Evolutionary conservation across 2,113 vertebrate species (phyloP).

Genomic region (Dolichotis patagonum): DNA sequence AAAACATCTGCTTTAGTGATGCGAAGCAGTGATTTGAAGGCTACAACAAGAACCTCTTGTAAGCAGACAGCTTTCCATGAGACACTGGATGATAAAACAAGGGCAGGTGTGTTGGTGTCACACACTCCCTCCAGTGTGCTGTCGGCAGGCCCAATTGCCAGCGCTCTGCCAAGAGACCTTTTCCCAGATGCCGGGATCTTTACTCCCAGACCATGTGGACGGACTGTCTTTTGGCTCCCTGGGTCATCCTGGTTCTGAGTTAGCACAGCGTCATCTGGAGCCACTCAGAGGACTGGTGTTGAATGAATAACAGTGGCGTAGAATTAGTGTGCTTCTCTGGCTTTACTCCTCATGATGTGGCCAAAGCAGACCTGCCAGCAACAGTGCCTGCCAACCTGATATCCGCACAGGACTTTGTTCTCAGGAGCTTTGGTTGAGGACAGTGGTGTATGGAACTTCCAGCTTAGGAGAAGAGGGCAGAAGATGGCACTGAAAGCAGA

Average conservation of each 20-base stretch:
- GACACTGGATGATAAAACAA: background rate
- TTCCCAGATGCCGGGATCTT: constrained; percentile 14
- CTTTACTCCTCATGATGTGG: constrained; percentile 73
- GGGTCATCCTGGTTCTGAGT: constrained; percentile 54
- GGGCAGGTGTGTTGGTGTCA: background rate
- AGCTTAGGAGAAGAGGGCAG: constrained; percentile 55
- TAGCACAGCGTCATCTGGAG: constrained; percentile 69
- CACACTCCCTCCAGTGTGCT: background rate
- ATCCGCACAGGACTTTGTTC: constrained; percentile 76
- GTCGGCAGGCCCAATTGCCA: constrained; percentile 19
- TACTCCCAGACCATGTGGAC: background rate
- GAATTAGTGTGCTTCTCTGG: background rate
- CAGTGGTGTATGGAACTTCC: constrained; percentile 68
- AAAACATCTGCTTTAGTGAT: constrained; percentile 62
- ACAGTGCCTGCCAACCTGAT: constrained; percentile 62
- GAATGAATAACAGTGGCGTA: background rate
- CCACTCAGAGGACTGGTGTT: background rate
- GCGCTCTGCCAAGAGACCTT: background rate
- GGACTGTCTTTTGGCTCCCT: background rate
- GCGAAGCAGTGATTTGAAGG: background rate
- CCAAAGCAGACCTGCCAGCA: constrained; percentile 68
- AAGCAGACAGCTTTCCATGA: constrained; percentile 26
- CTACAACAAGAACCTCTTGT: constrained; percentile 2
- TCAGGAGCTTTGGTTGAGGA: constrained; percentile 70
- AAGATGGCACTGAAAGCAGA: background rate